Conservation (phyloP, 2,888 invertebrate species). For the Noctua janthina region DNA sequence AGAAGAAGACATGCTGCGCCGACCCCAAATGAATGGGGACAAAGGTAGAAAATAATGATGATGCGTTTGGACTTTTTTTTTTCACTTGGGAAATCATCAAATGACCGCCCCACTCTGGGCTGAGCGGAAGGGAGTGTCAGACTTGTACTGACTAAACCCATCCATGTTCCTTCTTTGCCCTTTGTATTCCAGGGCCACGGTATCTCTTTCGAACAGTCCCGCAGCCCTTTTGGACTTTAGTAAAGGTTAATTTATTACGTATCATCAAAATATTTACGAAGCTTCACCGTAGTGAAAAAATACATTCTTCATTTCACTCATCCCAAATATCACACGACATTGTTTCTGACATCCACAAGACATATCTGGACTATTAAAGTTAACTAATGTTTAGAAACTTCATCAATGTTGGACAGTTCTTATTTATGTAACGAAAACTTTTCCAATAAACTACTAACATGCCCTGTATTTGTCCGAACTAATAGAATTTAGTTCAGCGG, state of each 20-base stretch:
- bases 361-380: slow-evolving; percentile 38
- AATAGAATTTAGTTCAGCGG: slow-evolving; percentile 47
- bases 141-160: too few species aligned
- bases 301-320: not conserved
- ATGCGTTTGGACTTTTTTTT: not conserved
- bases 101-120: too few species aligned
- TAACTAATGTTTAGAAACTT: slow-evolving; percentile 58
- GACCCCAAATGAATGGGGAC: too few species aligned
- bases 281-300: not conserved
- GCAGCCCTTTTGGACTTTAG: too few species aligned
- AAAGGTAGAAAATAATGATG: too few species aligned
- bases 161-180: too few species aligned
- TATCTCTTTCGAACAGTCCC: too few species aligned
- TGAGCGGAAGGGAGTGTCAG: too few species aligned
- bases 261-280: not conserved
- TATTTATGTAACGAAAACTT: slow-evolving; percentile 61
- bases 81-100: too few species aligned
- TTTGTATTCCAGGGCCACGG: too few species aligned
- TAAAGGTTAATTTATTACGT: not conserved
- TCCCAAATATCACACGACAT: not conserved
- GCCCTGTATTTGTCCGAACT: slow-evolving; percentile 45
- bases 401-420: slow-evolving; percentile 64
- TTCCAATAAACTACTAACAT: slow-evolving; percentile 60
- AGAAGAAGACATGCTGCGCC: too few species aligned
- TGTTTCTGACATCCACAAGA: slow-evolving; percentile 1